Evolutionary conservation across 2,797 vertebrate genomes (phyloP).

Genomic region (Danio tinwini): DNA sequence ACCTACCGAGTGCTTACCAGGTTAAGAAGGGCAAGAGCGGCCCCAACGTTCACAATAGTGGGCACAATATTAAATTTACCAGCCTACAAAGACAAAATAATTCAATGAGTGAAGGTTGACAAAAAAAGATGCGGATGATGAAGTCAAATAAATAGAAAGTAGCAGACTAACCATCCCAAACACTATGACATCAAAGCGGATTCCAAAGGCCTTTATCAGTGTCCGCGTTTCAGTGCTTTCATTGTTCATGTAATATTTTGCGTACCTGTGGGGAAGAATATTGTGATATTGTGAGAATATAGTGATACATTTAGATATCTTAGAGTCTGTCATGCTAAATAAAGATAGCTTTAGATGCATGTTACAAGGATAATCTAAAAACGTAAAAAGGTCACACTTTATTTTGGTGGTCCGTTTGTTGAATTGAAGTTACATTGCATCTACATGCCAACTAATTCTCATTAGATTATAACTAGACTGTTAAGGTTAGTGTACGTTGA

Average conservation of each 20-base stretch:
- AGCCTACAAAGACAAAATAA: slow-evolving; percentile 69
- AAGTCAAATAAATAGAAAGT: neutral
- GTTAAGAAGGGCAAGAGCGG: slow-evolving; percentile 77
- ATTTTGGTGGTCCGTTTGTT: too few species aligned
- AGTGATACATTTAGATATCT: neutral
- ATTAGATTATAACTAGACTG: too few species aligned
- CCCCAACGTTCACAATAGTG: slow-evolving; percentile 84
- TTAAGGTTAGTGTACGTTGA: too few species aligned
- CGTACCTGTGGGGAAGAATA: slow-evolving; percentile 75
- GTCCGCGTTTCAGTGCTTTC: slow-evolving; percentile 72
- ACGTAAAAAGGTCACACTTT: too few species aligned
- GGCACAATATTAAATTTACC: slow-evolving; percentile 85
- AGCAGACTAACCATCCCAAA: slow-evolving; percentile 68
- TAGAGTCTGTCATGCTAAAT: too few species aligned
- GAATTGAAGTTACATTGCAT: too few species aligned
- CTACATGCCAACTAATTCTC: too few species aligned
- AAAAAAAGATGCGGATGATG: neutral
- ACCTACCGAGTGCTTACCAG: slow-evolving; percentile 73
- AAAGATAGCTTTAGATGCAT: neutral
- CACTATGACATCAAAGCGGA: slow-evolving; percentile 84
- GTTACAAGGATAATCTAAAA: neutral
- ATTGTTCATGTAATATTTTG: slow-evolving; percentile 77
- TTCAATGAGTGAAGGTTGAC: neutral
- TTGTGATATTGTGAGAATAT: too few species aligned
- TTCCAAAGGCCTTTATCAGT: slow-evolving; percentile 77